phyloP scores from a whole-genome alignment of 2,797 vertebrate genomes.

The Alauda arvensis region DNA sequence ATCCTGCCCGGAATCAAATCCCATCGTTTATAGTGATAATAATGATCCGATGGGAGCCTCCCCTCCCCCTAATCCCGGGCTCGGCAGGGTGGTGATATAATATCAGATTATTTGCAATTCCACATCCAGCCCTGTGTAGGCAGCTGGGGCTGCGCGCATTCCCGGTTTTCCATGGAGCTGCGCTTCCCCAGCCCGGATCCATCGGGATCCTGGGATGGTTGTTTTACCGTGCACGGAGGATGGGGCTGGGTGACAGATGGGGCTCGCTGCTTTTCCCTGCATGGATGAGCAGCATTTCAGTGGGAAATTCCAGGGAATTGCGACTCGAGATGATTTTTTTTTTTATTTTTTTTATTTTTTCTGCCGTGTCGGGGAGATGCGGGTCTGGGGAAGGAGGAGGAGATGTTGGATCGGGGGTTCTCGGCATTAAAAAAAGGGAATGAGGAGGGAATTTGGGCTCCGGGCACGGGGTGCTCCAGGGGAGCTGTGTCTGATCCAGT shows the following conservation, averaged over 20 bases:
- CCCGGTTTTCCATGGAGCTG: not conserved
- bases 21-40: not conserved
- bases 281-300: not conserved
- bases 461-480: not conserved
- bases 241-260: not conserved
- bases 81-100: not conserved
- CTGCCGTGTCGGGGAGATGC: not conserved
- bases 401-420: not conserved
- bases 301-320: not conserved
- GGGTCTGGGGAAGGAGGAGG: not conserved
- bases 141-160: not conserved
- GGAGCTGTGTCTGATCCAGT: not conserved
- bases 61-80: not conserved
- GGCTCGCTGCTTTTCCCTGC: not conserved
- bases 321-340: not conserved
- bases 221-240: not conserved
- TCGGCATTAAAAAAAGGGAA: not conserved
- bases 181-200: not conserved
- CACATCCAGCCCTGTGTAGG: not conserved
- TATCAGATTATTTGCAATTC: not conserved
- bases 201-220: too few relatives aligned
- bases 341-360: not conserved
- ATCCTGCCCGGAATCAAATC: not conserved
- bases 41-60: accelerated
- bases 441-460: constrained; percentile 25